Percentiles rank a stretch among this genome's conserved stretches.
These are phyloP conservation scores for Puffinus mauretanicus DNA, from an alignment of 2,113 vertebrate species.

Conservation along the genomic window DNA sequence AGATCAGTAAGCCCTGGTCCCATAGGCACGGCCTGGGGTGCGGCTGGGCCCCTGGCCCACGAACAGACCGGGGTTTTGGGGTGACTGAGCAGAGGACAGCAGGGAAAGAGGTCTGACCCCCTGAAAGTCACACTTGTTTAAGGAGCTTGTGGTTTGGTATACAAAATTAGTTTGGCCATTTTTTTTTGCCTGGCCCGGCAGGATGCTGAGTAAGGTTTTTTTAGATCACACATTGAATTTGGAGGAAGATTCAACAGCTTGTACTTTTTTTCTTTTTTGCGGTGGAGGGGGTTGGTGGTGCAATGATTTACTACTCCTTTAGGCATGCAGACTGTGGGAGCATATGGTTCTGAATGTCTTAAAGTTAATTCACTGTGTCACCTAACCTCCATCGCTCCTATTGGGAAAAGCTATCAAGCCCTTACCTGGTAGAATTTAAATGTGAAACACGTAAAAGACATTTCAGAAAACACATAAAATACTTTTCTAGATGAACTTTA, in stretches of 20 bases:
- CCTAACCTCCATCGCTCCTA: background rate
- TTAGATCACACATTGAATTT: background rate
- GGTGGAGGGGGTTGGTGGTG: rapidly evolving
- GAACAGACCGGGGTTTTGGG: rapidly evolving
- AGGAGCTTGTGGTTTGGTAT: background rate
- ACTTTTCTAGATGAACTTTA: slow-evolving; percentile 54
- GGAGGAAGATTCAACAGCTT: background rate
- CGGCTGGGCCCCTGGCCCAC: rapidly evolving
- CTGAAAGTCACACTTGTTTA: background rate
- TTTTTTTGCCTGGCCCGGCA: background rate
- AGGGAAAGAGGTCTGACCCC: background rate
- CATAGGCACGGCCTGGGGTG: rapidly evolving
- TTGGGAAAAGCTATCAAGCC: slow-evolving; percentile 14
- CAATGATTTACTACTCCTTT: background rate
- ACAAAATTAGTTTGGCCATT: background rate
- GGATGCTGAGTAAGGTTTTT: background rate
- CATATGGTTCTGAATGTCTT: background rate
- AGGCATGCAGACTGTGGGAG: background rate
- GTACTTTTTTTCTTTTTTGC: background rate
- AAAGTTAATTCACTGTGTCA: slow-evolving; percentile 60
- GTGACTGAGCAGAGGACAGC: background rate
- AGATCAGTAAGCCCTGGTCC: background rate
- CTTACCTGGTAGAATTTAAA: slow-evolving; percentile 53
- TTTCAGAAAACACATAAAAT: slow-evolving; percentile 57
- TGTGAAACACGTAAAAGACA: slow-evolving; percentile 50